phyloP scores from a whole-genome alignment of 2,888 invertebrate species.

The Nephrotoma guestfalica region DNA sequence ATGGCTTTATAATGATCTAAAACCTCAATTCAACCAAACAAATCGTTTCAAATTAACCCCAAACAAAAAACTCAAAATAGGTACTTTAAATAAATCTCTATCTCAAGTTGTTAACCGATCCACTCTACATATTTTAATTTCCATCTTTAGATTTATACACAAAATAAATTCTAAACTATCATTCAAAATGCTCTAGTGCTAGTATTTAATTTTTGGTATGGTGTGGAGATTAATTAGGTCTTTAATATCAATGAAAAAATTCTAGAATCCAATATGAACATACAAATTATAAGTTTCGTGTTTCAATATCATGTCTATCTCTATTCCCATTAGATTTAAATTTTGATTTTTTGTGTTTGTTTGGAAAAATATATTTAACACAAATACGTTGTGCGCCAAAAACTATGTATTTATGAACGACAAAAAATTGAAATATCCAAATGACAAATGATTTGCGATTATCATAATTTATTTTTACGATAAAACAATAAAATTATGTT shows the following conservation, averaged over 20 bases:
- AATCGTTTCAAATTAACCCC: not conserved
- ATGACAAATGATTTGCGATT: not conserved
- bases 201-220: not conserved
- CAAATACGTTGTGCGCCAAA: not conserved
- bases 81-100: not conserved
- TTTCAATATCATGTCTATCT: not conserved
- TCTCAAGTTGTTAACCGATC: not conserved
- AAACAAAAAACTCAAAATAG: not conserved
- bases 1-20: not conserved
- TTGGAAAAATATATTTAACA: not conserved
- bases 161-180: not conserved
- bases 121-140: not conserved
- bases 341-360: not conserved
- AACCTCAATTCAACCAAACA: not conserved
- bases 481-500: not conserved
- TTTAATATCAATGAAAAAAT: not conserved
- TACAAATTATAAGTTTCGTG: not conserved
- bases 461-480: not conserved
- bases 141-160: not conserved
- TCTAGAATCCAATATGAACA: not conserved
- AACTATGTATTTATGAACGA: too few relatives aligned
- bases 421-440: not conserved
- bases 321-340: not conserved
- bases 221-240: not conserved
- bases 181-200: not conserved